Evolutionary conservation across 2,113 vertebrate species (phyloP).

Genomic region (Emydocephalus ijimae): DNA sequence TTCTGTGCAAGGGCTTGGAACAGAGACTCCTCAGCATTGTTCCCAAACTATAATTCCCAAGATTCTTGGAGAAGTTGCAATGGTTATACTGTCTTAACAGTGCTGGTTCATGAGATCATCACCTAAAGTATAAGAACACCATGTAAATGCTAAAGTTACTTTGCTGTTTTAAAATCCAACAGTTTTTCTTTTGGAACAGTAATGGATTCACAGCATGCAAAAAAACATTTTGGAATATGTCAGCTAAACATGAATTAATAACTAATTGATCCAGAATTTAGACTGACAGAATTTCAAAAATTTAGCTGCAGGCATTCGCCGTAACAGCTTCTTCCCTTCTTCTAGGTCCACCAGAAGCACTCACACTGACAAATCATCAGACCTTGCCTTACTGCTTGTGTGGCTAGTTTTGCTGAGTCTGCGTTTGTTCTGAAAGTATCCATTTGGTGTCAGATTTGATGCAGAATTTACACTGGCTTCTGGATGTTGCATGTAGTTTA

Average conservation of each 20-base stretch:
- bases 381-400: slow-evolving; percentile 81
- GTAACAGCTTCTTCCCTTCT: neutral
- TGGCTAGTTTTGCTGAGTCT: slow-evolving; percentile 86
- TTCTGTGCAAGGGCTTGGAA: neutral
- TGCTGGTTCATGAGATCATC: neutral
- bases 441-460: slow-evolving; percentile 52
- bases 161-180: neutral
- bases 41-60: neutral
- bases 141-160: neutral
- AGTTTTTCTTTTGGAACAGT: neutral
- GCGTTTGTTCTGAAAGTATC: slow-evolving; percentile 79
- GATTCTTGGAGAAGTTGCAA: neutral
- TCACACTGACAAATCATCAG: slow-evolving; percentile 88
- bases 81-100: neutral
- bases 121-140: neutral
- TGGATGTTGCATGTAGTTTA: slow-evolving; percentile 71
- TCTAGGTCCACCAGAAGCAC: neutral
- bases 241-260: neutral
- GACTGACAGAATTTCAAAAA: slow-evolving; percentile 11
- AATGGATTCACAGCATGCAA: neutral
- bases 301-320: slow-evolving; percentile 22
- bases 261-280: neutral
- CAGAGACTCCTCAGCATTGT: neutral
- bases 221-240: neutral
- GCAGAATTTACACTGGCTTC: slow-evolving; percentile 64